A percentile compares a stretch with the other conserved stretches of the same genome.
Evolutionary conservation across 2,888 invertebrate genomes (phyloP).

Genomic region (Drosophila silvestris): DNA sequence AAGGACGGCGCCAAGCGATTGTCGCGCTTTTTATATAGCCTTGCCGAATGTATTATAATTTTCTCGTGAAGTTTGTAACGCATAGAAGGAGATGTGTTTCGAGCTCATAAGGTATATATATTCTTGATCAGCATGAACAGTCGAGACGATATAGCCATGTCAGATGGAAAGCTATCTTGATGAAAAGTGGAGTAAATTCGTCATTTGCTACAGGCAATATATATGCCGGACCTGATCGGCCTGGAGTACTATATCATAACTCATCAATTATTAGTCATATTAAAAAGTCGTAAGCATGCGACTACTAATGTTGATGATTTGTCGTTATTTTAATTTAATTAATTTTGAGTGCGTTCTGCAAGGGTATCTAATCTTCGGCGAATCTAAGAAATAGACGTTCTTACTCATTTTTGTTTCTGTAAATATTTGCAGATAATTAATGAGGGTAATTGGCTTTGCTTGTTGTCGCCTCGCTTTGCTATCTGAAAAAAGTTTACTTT

Average conservation of each 20-base stretch:
- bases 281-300: background rate
- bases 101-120: background rate
- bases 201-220: background rate
- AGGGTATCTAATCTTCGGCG: background rate
- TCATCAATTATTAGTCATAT: background rate
- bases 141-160: background rate
- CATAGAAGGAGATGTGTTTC: background rate
- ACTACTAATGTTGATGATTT: background rate
- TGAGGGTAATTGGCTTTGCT: slow-evolving; percentile 69
- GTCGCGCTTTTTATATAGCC: background rate
- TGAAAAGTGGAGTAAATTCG: background rate
- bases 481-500: slow-evolving; percentile 53
- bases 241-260: background rate
- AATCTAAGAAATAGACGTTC: background rate
- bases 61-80: background rate
- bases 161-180: background rate
- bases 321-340: background rate
- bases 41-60: background rate
- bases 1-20: slow-evolving; percentile 15
- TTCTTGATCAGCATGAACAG: background rate
- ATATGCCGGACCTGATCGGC: background rate
- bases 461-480: slow-evolving; percentile 46
- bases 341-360: background rate
- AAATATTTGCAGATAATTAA: slow-evolving; percentile 75
- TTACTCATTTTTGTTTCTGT: slow-evolving; percentile 1